A percentile compares a stretch with the other conserved stretches of the same genome.
phyloP scores from a whole-genome alignment of 2,797 vertebrate genomes.

The Eleutherodactylus coqui region DNA sequence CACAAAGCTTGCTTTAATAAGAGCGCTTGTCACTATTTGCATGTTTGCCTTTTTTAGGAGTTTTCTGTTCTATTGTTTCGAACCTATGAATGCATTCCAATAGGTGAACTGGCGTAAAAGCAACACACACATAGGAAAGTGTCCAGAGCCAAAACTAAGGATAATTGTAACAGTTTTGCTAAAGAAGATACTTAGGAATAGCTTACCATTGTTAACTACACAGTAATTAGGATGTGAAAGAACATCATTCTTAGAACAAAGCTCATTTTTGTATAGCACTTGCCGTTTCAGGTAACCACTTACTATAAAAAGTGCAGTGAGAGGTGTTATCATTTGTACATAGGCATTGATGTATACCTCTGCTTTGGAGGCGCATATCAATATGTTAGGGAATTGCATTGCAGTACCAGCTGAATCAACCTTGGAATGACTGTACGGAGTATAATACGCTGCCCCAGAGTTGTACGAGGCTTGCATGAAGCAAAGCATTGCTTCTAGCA shows the following conservation, averaged over 20 bases:
- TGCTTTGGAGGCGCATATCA: too few species aligned
- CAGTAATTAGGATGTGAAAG: neutral
- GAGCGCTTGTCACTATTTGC: conserved; percentile 18
- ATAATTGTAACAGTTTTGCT: neutral
- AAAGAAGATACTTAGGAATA: neutral
- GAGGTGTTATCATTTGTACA: too few species aligned
- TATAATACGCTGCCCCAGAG: neutral
- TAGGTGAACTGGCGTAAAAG: neutral
- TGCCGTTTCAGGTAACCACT: neutral
- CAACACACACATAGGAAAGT: neutral
- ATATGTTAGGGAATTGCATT: too few species aligned
- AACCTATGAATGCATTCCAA: neutral
- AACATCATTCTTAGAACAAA: neutral
- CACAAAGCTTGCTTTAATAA: neutral
- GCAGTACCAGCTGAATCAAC: neutral
- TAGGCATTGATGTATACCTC: neutral
- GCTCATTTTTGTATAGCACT: neutral
- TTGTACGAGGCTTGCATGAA: neutral
- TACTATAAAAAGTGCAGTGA: too few species aligned
- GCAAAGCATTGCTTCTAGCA: too few species aligned
- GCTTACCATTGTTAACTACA: neutral
- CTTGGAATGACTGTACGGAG: neutral
- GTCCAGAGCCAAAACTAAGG: neutral
- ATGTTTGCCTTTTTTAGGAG: neutral
- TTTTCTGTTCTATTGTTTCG: neutral